Percentiles rank a stretch among this genome's conserved stretches.
phyloP scores from a whole-genome alignment of 2,113 vertebrate genomes.

The Parus major region DNA sequence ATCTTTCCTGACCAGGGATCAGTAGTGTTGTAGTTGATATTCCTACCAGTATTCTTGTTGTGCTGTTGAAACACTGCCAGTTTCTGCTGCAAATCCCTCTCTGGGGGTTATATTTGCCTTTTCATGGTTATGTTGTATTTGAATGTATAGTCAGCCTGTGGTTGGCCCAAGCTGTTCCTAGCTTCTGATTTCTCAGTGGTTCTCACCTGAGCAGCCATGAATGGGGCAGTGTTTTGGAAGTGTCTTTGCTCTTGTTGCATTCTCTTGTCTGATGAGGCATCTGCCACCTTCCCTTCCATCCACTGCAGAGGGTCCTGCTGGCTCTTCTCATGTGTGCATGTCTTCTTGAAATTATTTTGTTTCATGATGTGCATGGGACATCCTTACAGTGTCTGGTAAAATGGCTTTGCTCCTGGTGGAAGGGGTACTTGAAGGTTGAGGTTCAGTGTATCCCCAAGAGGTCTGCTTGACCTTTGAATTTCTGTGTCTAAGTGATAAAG shows the following conservation, averaged over 20 bases:
- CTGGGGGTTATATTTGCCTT: not conserved
- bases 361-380: not conserved
- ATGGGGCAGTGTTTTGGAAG: not conserved
- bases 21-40: not conserved
- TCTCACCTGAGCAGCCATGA: not conserved
- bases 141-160: rapidly evolving
- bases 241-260: not conserved
- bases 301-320: not conserved
- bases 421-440: not conserved
- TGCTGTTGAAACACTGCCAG: not conserved
- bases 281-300: not conserved
- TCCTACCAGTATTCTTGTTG: not conserved
- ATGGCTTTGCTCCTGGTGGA: not conserved
- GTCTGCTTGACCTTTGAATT: not conserved
- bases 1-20: not conserved
- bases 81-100: slow-evolving; percentile 9
- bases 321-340: not conserved
- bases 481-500: not conserved
- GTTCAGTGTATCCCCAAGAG: not conserved
- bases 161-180: not conserved
- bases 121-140: not conserved
- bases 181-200: not conserved
- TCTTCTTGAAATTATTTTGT: not conserved
- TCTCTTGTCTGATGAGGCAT: not conserved
- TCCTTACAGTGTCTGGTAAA: not conserved